phyloP scores from a whole-genome alignment of 2,888 invertebrate species.

The Gonocerus acuteangulatus region DNA sequence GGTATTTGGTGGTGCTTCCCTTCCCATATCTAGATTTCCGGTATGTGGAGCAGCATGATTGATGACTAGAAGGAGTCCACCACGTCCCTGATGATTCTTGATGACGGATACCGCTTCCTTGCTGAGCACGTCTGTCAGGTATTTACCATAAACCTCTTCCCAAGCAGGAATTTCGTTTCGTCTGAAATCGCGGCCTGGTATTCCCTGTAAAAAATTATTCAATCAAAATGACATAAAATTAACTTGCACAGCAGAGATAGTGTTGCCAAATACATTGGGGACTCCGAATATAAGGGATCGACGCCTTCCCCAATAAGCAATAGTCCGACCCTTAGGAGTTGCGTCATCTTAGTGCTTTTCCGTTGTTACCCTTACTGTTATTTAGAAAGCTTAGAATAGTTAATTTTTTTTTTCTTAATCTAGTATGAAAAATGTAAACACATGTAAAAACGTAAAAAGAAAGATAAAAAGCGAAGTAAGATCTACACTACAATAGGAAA shows the following conservation, averaged over 20 bases:
- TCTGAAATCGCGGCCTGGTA: constrained; percentile 53
- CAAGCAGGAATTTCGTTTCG: constrained; percentile 49
- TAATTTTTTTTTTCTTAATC: no score
- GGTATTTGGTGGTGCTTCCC: constrained; percentile 41
- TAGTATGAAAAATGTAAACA: no score
- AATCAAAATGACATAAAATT: no score
- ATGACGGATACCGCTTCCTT: constrained; percentile 55
- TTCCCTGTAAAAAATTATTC: not conserved
- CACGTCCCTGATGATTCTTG: constrained; percentile 44
- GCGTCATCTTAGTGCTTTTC: no score
- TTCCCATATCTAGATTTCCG: constrained; percentile 58
- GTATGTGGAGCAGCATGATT: constrained; percentile 74
- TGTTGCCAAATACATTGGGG: not conserved
- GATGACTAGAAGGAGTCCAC: constrained; percentile 62
- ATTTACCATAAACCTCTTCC: constrained; percentile 50
- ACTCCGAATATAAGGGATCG: not conserved
- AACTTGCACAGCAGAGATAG: not conserved
- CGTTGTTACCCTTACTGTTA: no score
- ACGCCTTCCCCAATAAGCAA: not conserved
- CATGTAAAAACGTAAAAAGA: no score
- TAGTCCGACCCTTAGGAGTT: no score
- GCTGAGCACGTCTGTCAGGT: constrained; percentile 64
- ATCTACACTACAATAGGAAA: no score
- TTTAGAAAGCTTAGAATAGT: no score
- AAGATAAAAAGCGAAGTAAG: no score